Base-by-base conservation (phyloP, 2,888 invertebrate species). In the Barypeithes pellucidus region DNA sequence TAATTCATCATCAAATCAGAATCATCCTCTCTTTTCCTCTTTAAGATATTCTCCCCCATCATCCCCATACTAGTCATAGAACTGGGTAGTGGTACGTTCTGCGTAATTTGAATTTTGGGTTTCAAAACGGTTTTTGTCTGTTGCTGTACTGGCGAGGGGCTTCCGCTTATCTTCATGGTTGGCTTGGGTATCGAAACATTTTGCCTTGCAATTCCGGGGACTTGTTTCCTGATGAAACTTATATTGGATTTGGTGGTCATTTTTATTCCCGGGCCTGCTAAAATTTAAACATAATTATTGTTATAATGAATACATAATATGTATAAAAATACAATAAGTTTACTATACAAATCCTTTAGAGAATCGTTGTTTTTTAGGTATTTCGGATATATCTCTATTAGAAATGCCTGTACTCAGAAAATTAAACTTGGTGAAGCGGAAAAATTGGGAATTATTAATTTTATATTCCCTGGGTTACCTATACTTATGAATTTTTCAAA, bases 111-210 rank as follows among this genome's bases (percentile, higher is more conserved):
- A 71, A 86, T 85, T 80, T 86, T 86, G 4, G 86, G 85, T 78
- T 86, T 86, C 11, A 84, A 72, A 43, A 84, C 79, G 0, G 85
- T 84, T 77, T 85, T 86, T 39, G 81, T 82, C 18, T 57, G 54
- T 60, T 80, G 77, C n/a, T 90, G 89, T 43, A 79, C 76, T 9
- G 90, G 89, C 52, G 89, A 89, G 72, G 87, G 85, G 75, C 92
- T 91, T n/a, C 68, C 57, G 50, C 77, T 77, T 14, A 82, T 78
- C 84, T 95, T 95, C 59, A 94, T 90, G 3, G 94, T 90, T 29
- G 94, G 93, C 82, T 94, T 94, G 0, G 94, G 93, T 77, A 93
- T 90, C 20, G 91, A 90, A 68, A 91, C 91, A 0, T 92, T 88
- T 82, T 94, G 94, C 2, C 85, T 85, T 20, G 78, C 79, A 12